These are phyloP conservation scores for Pygoscelis antarcticus DNA, from an alignment of 2,113 vertebrate species.

Conservation along the genomic window DNA sequence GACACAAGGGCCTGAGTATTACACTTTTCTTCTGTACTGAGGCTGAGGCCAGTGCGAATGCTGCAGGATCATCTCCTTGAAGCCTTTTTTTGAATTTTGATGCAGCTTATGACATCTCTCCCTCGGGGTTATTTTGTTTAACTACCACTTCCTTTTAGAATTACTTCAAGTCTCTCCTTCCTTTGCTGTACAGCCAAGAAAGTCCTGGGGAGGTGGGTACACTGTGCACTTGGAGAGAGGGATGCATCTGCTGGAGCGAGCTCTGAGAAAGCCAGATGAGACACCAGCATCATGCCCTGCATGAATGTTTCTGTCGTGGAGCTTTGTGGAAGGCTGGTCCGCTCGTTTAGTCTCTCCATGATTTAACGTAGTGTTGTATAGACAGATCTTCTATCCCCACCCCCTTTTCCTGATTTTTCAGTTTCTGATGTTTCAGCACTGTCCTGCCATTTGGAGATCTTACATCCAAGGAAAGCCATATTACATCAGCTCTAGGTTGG, in stretches of 20 bases:
- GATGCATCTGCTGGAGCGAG: not conserved
- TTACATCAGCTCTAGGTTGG: not conserved
- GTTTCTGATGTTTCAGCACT: not conserved
- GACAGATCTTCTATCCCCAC: not conserved
- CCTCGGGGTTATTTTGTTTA: not conserved
- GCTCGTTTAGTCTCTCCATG: not conserved
- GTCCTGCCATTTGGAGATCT: not conserved
- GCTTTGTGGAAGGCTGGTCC: not conserved
- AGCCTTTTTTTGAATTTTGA: not conserved
- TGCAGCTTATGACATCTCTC: not conserved
- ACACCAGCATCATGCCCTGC: too few species aligned
- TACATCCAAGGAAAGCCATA: not conserved
- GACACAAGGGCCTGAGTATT: not conserved
- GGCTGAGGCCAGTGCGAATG: not conserved
- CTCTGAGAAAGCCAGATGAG: not conserved
- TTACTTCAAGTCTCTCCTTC: not conserved
- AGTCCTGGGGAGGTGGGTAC: not conserved
- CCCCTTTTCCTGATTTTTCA: not conserved
- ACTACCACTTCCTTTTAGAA: not conserved
- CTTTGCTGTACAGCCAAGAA: not conserved
- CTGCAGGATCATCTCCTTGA: not conserved
- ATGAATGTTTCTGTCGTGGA: fast-evolving
- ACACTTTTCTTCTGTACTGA: not conserved
- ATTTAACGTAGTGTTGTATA: not conserved
- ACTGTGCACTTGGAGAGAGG: not conserved